A percentile compares a stretch with the other conserved stretches of the same genome.
Conservation (phyloP, 2,797 vertebrate species). For the Argya squamiceps region DNA sequence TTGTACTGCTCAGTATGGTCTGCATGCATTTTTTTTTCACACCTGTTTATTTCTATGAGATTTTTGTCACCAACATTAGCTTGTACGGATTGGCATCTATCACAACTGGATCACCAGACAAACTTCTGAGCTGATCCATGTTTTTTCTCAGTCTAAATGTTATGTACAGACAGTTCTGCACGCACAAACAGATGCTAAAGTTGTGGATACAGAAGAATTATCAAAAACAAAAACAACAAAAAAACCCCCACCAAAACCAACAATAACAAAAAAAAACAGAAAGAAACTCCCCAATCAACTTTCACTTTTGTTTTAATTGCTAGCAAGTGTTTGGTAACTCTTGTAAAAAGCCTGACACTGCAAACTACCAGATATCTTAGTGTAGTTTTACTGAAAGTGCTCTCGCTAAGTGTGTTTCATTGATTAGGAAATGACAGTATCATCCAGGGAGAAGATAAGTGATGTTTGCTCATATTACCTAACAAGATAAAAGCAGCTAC, state of each 20-base stretch:
- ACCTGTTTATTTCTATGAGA: neutral
- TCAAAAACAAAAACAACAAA: neutral
- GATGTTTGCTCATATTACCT: neutral
- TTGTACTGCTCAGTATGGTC: neutral
- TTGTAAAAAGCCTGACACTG: neutral
- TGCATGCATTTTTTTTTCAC: neutral
- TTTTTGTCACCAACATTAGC: neutral
- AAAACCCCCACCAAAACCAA: neutral
- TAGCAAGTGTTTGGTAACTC: neutral
- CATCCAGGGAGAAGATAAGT: slow-evolving; percentile 13
- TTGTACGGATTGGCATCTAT: neutral
- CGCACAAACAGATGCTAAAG: neutral
- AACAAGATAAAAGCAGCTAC: neutral
- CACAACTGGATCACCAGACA: neutral
- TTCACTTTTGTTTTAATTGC: neutral
- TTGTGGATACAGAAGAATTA: neutral
- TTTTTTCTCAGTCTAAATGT: neutral
- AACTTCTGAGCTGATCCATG: neutral
- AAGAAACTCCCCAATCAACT: neutral
- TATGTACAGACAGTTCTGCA: neutral
- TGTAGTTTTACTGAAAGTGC: neutral
- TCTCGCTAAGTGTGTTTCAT: neutral
- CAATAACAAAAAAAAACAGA: neutral
- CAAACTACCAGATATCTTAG: neutral
- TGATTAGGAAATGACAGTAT: slow-evolving; percentile 19